Evolutionary conservation across 2,797 vertebrate genomes (phyloP).

Genomic region (Chromis chromis): DNA sequence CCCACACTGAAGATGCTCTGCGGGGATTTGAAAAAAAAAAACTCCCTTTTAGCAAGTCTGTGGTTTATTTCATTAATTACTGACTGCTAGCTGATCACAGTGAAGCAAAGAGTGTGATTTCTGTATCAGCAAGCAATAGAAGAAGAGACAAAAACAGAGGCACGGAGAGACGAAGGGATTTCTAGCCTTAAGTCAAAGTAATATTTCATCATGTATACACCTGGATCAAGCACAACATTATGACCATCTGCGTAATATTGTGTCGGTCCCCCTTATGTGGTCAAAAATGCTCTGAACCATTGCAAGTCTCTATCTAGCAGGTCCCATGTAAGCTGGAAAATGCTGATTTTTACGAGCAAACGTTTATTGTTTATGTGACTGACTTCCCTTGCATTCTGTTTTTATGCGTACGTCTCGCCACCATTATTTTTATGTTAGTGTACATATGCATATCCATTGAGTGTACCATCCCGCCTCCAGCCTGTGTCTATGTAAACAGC

Average conservation of each 20-base stretch:
- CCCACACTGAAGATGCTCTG: background rate
- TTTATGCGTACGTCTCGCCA: background rate
- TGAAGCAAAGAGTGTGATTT: too few species aligned
- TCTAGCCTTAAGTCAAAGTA: too few species aligned
- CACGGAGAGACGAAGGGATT: too few species aligned
- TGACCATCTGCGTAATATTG: too few species aligned
- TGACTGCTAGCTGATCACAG: too few species aligned
- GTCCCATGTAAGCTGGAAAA: slow-evolving; percentile 15
- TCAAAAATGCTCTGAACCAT: too few species aligned
- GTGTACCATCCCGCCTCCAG: background rate
- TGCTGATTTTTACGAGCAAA: slow-evolving; percentile 22
- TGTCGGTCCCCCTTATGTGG: too few species aligned
- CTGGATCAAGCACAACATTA: too few species aligned
- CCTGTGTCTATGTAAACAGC: background rate
- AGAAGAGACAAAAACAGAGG: too few species aligned
- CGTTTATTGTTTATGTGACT: slow-evolving; percentile 8
- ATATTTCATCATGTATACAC: too few species aligned
- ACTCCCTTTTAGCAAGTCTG: background rate
- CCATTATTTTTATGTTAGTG: background rate
- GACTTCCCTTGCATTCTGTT: slow-evolving; percentile 3
- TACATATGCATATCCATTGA: background rate
- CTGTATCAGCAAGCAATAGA: too few species aligned
- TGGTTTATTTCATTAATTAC: background rate
- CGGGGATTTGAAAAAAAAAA: too few species aligned
- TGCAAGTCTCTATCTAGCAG: background rate